Percentiles rank a stretch among this genome's conserved stretches.
Evolutionary conservation across 2,113 vertebrate species (phyloP).

Genomic region (Prunella fulvescens): DNA sequence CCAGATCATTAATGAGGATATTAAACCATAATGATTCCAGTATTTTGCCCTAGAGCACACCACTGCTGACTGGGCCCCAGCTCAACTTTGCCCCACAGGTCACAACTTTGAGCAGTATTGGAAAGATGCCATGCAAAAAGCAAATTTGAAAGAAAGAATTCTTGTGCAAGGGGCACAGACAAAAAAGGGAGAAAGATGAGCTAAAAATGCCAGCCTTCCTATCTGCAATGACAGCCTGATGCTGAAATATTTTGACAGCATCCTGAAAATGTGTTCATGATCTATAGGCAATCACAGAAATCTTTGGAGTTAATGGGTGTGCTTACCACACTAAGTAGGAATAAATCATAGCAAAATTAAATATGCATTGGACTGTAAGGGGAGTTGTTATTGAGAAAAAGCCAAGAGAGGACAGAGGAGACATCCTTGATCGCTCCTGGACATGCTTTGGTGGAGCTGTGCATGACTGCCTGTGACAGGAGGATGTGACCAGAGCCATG

Average conservation of each 20-base stretch:
- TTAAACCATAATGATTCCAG: neutral
- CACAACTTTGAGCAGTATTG: neutral
- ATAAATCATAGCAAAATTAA: conserved; percentile 18
- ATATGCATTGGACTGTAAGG: neutral
- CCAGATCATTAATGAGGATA: neutral
- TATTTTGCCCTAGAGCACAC: neutral
- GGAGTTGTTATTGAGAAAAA: neutral
- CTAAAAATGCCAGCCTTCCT: neutral
- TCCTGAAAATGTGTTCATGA: neutral
- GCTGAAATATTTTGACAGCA: conserved; percentile 39
- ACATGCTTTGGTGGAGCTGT: neutral
- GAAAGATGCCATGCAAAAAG: neutral
- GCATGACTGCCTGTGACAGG: neutral
- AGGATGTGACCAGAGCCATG: neutral
- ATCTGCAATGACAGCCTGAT: neutral
- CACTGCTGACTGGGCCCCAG: neutral
- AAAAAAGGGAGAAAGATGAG: neutral
- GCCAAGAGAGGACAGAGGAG: neutral
- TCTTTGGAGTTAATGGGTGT: neutral
- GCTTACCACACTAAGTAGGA: neutral
- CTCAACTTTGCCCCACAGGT: neutral
- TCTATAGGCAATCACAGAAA: neutral
- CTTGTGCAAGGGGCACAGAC: neutral
- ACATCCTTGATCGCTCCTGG: neutral
- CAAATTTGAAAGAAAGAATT: neutral